phyloP scores from a whole-genome alignment of 2,797 vertebrate genomes.

The Oophaga sylvatica region DNA sequence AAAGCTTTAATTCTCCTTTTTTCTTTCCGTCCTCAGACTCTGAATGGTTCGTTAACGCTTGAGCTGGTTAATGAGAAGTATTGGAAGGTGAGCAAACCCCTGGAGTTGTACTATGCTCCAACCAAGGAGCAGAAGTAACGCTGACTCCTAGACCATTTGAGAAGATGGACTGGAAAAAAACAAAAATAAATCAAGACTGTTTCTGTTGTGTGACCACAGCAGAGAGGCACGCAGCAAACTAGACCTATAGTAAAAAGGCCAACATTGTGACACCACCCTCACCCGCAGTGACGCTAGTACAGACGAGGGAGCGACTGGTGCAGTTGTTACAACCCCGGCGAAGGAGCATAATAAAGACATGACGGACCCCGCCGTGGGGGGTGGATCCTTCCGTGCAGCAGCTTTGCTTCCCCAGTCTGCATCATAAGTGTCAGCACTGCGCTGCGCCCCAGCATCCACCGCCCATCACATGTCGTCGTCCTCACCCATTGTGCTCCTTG shows the following conservation, averaged over 20 bases:
- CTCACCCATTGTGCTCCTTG: constrained; percentile 7
- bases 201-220: not conserved
- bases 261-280: not conserved
- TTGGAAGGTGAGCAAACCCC: constrained; percentile 87
- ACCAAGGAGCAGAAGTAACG: constrained; percentile 84
- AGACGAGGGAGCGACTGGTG: not conserved
- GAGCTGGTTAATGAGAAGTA: constrained; percentile 91
- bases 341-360: constrained; percentile 30
- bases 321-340: not conserved
- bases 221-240: not conserved
- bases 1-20: not conserved
- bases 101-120: constrained; percentile 90
- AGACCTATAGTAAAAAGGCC: not conserved
- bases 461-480: not conserved
- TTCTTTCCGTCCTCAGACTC: constrained; percentile 72
- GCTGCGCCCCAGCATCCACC: not conserved
- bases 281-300: not conserved
- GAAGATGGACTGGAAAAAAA: constrained; percentile 19
- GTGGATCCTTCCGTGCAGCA: not conserved
- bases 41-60: constrained; percentile 89
- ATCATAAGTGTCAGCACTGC: not conserved
- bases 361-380: not conserved
- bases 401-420: not conserved
- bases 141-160: not conserved
- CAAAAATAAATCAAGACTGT: not conserved